Conservation (phyloP, 1,140 invertebrate genomes). For the Temnothorax curvispinosus region DNA sequence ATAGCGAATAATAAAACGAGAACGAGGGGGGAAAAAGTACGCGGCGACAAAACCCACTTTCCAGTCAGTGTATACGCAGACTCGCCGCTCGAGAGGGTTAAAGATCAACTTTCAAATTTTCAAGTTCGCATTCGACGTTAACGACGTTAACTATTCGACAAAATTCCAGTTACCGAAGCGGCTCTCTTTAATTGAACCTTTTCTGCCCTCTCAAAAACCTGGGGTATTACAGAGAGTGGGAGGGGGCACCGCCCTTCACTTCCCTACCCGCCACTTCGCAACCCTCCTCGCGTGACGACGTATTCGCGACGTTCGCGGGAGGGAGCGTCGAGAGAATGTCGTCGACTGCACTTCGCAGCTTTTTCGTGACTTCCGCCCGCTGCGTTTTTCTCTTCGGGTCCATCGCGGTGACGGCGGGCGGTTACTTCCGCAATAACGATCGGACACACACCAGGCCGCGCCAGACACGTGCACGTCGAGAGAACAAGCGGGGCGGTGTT, state of each 20-base stretch:
- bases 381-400: slow-evolving; percentile 54
- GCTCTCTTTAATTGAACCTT: slow-evolving; percentile 42
- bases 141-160: slow-evolving; percentile 18
- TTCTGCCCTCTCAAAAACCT: slow-evolving; percentile 25
- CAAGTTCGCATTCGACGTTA: background rate
- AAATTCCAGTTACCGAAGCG: slow-evolving; percentile 20
- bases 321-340: slow-evolving; percentile 40
- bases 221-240: background rate
- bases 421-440: slow-evolving; percentile 61
- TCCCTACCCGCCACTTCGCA: background rate
- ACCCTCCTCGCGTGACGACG: slow-evolving; percentile 18
- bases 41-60: background rate
- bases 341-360: slow-evolving; percentile 44
- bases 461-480: slow-evolving; percentile 38
- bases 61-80: background rate
- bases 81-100: background rate
- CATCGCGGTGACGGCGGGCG: slow-evolving; percentile 16
- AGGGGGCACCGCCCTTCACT: background rate
- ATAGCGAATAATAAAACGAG: background rate
- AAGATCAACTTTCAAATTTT: slow-evolving; percentile 12
- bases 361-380: slow-evolving; percentile 51
- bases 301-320: slow-evolving; percentile 31
- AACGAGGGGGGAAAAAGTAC: background rate
- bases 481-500: slow-evolving; percentile 2
- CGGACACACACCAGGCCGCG: slow-evolving; percentile 30